phyloP scores from a whole-genome alignment of 2,113 vertebrate genomes.

The Etheostoma cragini region DNA sequence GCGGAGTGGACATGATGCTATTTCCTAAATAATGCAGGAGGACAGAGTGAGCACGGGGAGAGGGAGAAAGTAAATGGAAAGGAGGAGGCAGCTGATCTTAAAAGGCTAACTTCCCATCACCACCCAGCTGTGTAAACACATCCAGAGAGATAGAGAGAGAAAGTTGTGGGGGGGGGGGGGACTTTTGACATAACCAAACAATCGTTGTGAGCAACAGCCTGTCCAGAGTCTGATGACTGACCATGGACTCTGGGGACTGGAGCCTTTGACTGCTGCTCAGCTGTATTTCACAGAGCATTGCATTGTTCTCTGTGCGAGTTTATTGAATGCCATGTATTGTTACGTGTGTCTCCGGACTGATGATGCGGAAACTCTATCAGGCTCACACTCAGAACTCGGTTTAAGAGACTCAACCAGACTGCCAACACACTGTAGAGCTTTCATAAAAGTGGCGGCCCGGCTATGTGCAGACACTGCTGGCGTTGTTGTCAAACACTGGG shows the following conservation, averaged over 20 bases:
- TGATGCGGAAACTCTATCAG: conserved; percentile 58
- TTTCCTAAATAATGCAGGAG: conserved; percentile 77
- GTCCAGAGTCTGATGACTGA: conserved; percentile 32
- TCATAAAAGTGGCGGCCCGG: conserved; percentile 9
- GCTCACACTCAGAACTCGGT: conserved; percentile 50
- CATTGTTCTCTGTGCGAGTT: conserved; percentile 62
- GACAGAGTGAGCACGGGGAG: conserved; percentile 49
- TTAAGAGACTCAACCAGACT: conserved; percentile 57
- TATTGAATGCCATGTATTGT: conserved; percentile 76
- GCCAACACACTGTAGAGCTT: conserved; percentile 43
- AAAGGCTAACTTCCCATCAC: conserved; percentile 46
- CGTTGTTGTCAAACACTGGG: conserved; percentile 3
- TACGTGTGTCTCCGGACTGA: conserved; percentile 25
- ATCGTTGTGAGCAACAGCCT: conserved; percentile 10
- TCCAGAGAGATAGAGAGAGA: conserved; percentile 30
- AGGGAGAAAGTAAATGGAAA: conserved; percentile 29
- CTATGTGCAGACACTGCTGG: conserved; percentile 27
- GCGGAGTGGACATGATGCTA: conserved; percentile 48
- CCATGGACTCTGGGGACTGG: conserved; percentile 5
- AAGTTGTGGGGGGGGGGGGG: not conserved
- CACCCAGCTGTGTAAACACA: conserved; percentile 61
- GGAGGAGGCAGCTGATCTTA: conserved; percentile 44
- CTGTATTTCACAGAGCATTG: conserved; percentile 49
- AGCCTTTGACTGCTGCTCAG: conserved; percentile 42
- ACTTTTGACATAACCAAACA: not conserved